phyloP scores from a whole-genome alignment of 1,140 invertebrate species.

The Conus betulinus region DNA sequence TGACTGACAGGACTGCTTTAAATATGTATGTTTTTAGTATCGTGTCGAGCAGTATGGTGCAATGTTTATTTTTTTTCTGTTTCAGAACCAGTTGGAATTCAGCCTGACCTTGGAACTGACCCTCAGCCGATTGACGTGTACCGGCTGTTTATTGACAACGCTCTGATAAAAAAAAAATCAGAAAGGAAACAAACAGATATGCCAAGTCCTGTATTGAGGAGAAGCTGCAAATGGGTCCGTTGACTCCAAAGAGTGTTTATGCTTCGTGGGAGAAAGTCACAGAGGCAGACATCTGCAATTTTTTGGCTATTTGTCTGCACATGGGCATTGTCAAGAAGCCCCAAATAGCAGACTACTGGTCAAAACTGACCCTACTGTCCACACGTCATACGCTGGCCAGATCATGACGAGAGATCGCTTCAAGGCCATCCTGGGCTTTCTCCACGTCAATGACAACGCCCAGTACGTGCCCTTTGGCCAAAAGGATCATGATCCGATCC shows the following conservation, averaged over 20 bases:
- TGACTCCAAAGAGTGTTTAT: background rate
- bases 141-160: background rate
- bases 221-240: background rate
- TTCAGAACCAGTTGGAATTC: background rate
- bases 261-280: background rate
- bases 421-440: slow-evolving; percentile 6
- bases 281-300: background rate
- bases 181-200: slow-evolving; percentile 7
- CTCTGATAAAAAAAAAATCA: background rate
- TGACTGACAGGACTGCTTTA: background rate
- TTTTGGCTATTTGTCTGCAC: slow-evolving; percentile 25
- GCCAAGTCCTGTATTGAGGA: background rate
- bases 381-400: slow-evolving; percentile 2
- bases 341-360: slow-evolving; percentile 17
- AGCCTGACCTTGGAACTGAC: background rate
- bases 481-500: slow-evolving; percentile 6
- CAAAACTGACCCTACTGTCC: background rate
- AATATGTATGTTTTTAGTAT: too few relatives aligned
- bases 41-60: background rate
- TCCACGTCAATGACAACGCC: slow-evolving; percentile 19
- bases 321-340: slow-evolving; percentile 26
- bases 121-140: slow-evolving; percentile 8
- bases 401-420: slow-evolving; percentile 22
- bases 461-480: background rate
- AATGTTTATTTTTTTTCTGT: background rate